Evolutionary conservation across 2,797 vertebrate genomes (phyloP), one percentile per base, ranked within the genome.

Genomic region (Acomys russatus): DNA sequence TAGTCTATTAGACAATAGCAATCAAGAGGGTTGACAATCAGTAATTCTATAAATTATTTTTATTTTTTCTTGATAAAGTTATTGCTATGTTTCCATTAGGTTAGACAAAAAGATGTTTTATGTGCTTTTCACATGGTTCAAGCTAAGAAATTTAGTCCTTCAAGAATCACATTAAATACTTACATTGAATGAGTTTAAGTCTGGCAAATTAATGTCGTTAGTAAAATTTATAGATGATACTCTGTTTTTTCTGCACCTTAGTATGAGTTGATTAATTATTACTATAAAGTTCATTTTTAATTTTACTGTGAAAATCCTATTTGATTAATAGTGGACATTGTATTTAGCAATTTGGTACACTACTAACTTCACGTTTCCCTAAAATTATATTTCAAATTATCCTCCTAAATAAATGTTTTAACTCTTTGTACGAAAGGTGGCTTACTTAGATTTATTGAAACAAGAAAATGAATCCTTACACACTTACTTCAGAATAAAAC

Each of bases 251-350:
- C 18, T 71, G 11, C 71, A 49, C 70, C 35, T 61, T 84, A 54
- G 25, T 44, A 68, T 35, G 79, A 88, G 22, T 66, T 92, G 86
- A 94, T 96, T 35, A 18, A 88, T 95, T 92, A 94, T 66, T 49
- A 30, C 38, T 35, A 76, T 91, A 84, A 88, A 95, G 63, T 89
- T 38, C 9, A 87, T 91, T 95, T 96, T 95, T 18, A 92, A 51
- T 66, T 73, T 78, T 89, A 87, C 87, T 70, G 91, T 87, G 44
- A 87, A 97, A 92, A 66, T 64, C 14, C 15, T n/a, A 76, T 87
- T 83, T 84, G 76, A 87, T 95, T 91, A 94, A 91, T 63, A 66
- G 56, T 71, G 66, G 12, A 76, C 44, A 94, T 28, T 86, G 73
- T 76, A 91, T 71, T 91, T 95, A 94, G 33, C 35, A 82, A 54